Percentiles rank a stretch among this genome's conserved stretches.
Evolutionary conservation across 1,140 invertebrate genomes (phyloP).

Genomic region (Mactra quadrangularis): DNA sequence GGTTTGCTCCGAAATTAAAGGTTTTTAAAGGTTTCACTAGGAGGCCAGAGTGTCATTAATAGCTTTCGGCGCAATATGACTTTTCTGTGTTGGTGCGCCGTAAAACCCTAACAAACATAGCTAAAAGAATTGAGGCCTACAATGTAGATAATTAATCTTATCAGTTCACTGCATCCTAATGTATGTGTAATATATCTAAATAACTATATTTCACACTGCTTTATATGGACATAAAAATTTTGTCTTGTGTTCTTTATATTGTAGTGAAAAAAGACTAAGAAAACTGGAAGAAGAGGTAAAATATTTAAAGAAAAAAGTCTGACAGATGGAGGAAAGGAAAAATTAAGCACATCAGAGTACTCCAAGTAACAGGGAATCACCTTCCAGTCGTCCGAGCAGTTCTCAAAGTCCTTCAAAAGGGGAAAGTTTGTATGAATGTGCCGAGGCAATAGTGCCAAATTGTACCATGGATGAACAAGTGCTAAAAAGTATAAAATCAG

Average conservation of each 20-base stretch:
- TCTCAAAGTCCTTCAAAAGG: constrained; percentile 43
- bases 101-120: too few species aligned
- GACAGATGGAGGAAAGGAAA: constrained; percentile 36
- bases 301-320: constrained; percentile 40
- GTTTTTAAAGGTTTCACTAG: too few species aligned
- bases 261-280: constrained; percentile 39
- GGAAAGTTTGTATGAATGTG: constrained; percentile 34
- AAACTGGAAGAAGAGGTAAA: constrained; percentile 43
- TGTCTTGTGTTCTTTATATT: constrained; percentile 38
- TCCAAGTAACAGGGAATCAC: constrained; percentile 45
- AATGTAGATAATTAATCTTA: constrained; percentile 45
- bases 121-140: constrained; percentile 38
- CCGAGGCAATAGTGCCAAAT: constrained; percentile 35
- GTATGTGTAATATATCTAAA: constrained; percentile 46
- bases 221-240: constrained; percentile 35
- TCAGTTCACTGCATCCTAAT: constrained; percentile 46
- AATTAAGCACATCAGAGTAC: constrained; percentile 37
- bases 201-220: constrained; percentile 41
- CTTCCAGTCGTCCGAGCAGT: constrained; percentile 13
- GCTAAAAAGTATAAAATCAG: constrained; percentile 42
- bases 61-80: too few species aligned
- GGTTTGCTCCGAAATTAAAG: too few species aligned
- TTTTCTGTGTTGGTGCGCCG: too few species aligned
- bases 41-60: too few species aligned
- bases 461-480: constrained; percentile 44